Base-by-base conservation (phyloP, 64 coral and sea anemone genomes). In the Exaiptasia diaphana region DNA sequence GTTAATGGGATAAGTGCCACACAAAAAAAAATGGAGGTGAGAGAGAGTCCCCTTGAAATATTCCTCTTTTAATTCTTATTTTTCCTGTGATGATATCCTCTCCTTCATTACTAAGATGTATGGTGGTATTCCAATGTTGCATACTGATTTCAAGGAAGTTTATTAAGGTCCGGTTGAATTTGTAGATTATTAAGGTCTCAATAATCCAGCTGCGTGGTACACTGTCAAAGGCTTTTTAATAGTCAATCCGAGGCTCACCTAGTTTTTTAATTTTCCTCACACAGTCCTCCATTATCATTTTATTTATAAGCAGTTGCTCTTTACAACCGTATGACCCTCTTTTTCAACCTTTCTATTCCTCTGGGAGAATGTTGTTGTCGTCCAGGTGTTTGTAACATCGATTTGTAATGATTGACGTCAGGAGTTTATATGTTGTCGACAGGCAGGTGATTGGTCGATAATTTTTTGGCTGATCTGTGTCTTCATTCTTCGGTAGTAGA, bases 1-100 rank as follows among this genome's bases (percentile, higher is more conserved):
- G 68, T 85, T 42, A 74, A 34, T 27, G 83, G 83, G 27, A 86
- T 74, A 17, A 86, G 36, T 39, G 67, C 58, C 35, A 85, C 13
- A 8, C 41, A 27, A 70, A 73, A 73, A 21, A 85, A 50, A 37
- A 86, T 52, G 0, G 70, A 71, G 38, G 83, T 75, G 23, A 86
- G 42, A 46, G 28, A 58, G 18, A 3, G 21, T 6, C 63, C 63
- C 63, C 33, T n/a, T 5, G 33, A 67, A 48, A 44, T 77, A 50
- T 59, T 29, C 22, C 55, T 72, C n/a, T n/a, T n/a, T n/a, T n/a
- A n/a, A n/a, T n/a, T 34, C 64, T 86, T 12, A 86, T 77, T 25
- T 53, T 56, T 38, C 12, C 68, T 77, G 53, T 30, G 35, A 1
- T 50, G 41, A 50, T 52, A 56, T 4, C 53, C 41, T 38, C 53